Conservation (phyloP, 2,797 vertebrate species). For the Coendou prehensilis region DNA sequence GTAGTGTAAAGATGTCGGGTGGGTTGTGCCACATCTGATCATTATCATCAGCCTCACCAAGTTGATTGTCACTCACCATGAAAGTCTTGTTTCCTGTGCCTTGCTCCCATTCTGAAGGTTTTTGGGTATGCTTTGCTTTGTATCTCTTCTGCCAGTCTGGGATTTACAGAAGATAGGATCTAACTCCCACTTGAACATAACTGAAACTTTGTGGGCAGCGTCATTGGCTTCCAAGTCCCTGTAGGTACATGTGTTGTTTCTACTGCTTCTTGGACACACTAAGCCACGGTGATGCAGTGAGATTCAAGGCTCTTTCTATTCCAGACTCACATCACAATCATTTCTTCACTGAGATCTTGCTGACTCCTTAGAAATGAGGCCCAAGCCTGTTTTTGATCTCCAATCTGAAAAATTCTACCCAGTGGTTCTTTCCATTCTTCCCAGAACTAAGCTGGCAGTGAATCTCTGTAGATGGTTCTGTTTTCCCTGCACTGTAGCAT, state of each 20-base stretch:
- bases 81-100: background rate
- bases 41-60: background rate
- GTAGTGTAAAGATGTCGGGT: background rate
- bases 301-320: background rate
- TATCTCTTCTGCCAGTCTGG: background rate
- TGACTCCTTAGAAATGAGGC: background rate
- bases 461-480: rapidly evolving
- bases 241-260: background rate
- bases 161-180: background rate
- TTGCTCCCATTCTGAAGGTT: background rate
- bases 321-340: background rate
- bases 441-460: background rate
- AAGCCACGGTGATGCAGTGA: background rate
- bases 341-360: background rate
- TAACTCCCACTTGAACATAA: background rate
- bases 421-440: background rate
- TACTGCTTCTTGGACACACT: background rate
- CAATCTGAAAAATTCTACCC: background rate
- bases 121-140: background rate
- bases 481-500: background rate
- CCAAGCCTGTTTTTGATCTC: background rate
- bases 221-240: background rate
- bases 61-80: background rate
- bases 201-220: background rate
- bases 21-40: background rate